Evolutionary conservation across 2,113 vertebrate species (phyloP).

Genomic region (Sylvietta virens): DNA sequence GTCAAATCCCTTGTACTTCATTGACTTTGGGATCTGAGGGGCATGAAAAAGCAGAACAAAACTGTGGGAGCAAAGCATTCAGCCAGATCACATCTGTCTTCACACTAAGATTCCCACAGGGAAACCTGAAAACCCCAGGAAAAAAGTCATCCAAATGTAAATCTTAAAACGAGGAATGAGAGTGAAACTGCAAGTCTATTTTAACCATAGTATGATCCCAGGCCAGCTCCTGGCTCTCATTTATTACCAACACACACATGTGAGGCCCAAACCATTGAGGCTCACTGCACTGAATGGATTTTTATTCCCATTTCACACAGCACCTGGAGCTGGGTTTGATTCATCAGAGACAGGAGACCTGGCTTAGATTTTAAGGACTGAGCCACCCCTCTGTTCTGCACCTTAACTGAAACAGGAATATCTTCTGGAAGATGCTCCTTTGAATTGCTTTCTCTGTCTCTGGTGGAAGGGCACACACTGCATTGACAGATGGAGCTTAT

Average conservation of each 20-base stretch:
- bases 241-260: not conserved
- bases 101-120: not conserved
- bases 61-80: not conserved
- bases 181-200: not conserved
- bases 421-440: not conserved
- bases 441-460: not conserved
- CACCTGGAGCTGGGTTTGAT: not conserved
- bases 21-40: not conserved
- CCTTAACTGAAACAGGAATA: not conserved
- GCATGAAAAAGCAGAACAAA: not conserved
- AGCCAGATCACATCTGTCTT: not conserved
- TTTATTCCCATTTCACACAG: not conserved
- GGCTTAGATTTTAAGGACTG: not conserved
- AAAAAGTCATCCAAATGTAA: not conserved
- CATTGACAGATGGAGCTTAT: constrained; percentile 30
- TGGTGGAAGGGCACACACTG: not conserved
- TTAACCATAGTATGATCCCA: not conserved
- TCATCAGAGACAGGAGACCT: not conserved
- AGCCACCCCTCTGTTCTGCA: not conserved
- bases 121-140: not conserved
- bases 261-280: not conserved
- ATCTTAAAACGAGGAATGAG: not conserved
- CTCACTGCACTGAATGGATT: not conserved
- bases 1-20: not conserved
- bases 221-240: not conserved